Conservation (phyloP, 2,113 vertebrate genomes). For the Pontoporia blainvillei region DNA sequence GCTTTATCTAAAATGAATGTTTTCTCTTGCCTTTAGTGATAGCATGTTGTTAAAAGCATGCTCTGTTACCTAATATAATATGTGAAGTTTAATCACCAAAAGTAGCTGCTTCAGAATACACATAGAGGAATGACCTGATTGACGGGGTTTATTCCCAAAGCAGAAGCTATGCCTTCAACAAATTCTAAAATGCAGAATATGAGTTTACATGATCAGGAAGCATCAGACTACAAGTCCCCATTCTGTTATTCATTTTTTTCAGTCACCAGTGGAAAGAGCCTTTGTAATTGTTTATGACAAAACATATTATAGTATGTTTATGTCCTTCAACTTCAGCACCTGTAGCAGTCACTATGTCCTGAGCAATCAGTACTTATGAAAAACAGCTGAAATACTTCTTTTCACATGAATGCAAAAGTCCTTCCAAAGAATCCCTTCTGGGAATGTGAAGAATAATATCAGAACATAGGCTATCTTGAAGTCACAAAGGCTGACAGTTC, state of each 20-base stretch:
- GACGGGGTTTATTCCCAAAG: conserved; percentile 57
- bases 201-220: conserved; percentile 40
- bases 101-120: conserved; percentile 54
- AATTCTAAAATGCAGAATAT: conserved; percentile 63
- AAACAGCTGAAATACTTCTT: conserved; percentile 74
- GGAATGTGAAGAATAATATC: conserved; percentile 87
- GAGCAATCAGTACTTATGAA: conserved; percentile 61
- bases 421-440: conserved; percentile 79
- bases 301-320: conserved; percentile 61
- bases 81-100: conserved; percentile 63
- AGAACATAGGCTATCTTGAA: conserved; percentile 82
- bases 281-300: conserved; percentile 77
- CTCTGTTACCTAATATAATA: conserved; percentile 63
- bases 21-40: conserved; percentile 52
- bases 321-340: conserved; percentile 64
- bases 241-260: conserved; percentile 72
- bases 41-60: conserved; percentile 60
- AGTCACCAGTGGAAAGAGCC: conserved; percentile 62
- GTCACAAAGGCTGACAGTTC: conserved; percentile 88
- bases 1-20: conserved; percentile 43
- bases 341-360: conserved; percentile 68
- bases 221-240: neutral
- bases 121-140: conserved; percentile 60
- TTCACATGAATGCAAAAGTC: conserved; percentile 82
- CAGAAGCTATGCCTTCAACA: conserved; percentile 51